Base-by-base conservation (phyloP, 2,113 vertebrate species). In the Sinocyclocheilus anshuiensis region DNA sequence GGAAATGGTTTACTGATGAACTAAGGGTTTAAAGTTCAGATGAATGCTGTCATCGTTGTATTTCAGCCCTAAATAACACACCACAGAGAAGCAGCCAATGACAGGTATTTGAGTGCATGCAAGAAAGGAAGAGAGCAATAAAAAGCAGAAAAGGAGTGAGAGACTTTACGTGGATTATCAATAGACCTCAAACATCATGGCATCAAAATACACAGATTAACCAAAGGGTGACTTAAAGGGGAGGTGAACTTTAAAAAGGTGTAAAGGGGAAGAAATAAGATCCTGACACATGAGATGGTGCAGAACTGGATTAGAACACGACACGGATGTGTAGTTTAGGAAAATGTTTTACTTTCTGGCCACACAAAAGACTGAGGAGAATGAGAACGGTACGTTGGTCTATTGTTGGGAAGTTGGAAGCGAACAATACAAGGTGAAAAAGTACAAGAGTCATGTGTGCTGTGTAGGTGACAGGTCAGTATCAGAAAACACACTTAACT, bases 241-340 rank as follows among this genome's bases (percentile, higher is more conserved):
- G 80, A 85, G 72, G 48, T 45, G 79, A 57, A 55, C n/a, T 16
- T 67, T 85, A 86, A 55, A 89, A 87, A 81, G 74, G 6, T 24
- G 61, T 39, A 10, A 50, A 88, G 69, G 61, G 39, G 72, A 81
- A 7, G 81, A 83, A 87, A 83, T 33, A 24, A 33, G 29, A 78
- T 10, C 78, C 88, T 20, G 88, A 87, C 63, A 87, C 57, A 53
- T 12, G 86, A 87, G 86, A 89, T 36, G 16, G 57, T 74, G 42
- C 61, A 76, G 29, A 59, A 48, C 15, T 82, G 86, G 88, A 89
- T 89, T 89, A 87, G 86, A 89, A 89, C 86, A 85, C n/a, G 86
- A 89, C 79, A 85, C 77, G 83, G 79, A 75, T 13, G 53, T 78
- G 20, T 78, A 81, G 78, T 85, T 87, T 83, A 85, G 78, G 88